Evolutionary conservation across 2,113 vertebrate species (phyloP).

Genomic region (Dasyornis broadbenti): DNA sequence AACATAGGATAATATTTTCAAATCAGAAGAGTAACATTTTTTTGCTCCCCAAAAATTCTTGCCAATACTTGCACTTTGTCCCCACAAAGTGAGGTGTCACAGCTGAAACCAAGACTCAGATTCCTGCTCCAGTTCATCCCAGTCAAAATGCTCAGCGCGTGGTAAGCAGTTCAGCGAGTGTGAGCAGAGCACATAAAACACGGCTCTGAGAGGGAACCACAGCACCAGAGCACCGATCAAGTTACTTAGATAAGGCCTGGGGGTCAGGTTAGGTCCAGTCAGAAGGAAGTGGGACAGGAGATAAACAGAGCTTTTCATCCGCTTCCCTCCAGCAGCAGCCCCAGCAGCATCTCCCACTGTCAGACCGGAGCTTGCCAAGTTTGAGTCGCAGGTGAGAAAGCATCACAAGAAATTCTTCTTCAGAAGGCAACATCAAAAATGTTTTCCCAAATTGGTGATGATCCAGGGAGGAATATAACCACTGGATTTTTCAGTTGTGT

Average conservation of each 20-base stretch:
- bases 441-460: background rate
- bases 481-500: accelerated
- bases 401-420: background rate
- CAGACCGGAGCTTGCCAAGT: background rate
- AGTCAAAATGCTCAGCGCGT: background rate
- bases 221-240: background rate
- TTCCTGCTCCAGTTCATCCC: background rate
- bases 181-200: background rate
- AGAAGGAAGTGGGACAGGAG: background rate
- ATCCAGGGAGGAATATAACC: background rate
- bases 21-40: background rate
- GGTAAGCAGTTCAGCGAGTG: background rate
- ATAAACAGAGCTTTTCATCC: background rate
- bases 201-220: background rate
- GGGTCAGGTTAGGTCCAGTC: background rate
- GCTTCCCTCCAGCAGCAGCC: background rate
- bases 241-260: background rate
- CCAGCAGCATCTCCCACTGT: background rate
- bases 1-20: background rate
- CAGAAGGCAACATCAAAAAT: background rate
- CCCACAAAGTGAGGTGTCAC: accelerated
- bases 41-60: background rate
- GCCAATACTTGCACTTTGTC: background rate
- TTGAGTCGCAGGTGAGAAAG: background rate
- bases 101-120: background rate